A percentile compares a stretch with the other conserved stretches of the same genome.
phyloP scores from a whole-genome alignment of 2,888 invertebrate species.

The Lamellibrachia columna region DNA sequence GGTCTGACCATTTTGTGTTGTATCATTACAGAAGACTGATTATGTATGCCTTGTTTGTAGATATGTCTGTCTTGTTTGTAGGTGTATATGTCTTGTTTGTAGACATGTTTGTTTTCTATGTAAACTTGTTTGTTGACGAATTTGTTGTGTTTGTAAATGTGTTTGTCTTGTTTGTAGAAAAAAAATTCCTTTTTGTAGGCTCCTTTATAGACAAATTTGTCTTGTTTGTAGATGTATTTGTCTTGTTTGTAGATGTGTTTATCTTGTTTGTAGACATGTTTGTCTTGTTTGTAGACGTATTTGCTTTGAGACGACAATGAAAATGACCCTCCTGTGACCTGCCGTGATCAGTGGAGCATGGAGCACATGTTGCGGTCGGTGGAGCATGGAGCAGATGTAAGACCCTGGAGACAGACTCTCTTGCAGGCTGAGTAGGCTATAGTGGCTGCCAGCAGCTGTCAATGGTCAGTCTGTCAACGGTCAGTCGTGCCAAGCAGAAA shows the following conservation, averaged over 20 bases:
- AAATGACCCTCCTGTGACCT: not conserved
- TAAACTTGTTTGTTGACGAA: too few relatives aligned
- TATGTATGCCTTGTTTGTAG: too few relatives aligned
- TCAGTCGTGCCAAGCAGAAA: slow-evolving; percentile 9
- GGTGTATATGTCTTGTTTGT: not conserved
- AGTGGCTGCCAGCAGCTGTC: not conserved
- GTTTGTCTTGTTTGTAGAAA: not conserved
- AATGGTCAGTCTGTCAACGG: not conserved
- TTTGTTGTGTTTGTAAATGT: not conserved
- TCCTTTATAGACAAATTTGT: too few relatives aligned
- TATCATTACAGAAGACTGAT: too few relatives aligned
- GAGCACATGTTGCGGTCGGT: not conserved
- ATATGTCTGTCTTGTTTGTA: not conserved
- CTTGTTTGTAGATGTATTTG: not conserved
- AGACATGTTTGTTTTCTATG: too few relatives aligned
- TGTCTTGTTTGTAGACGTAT: not conserved
- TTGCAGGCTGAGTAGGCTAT: not conserved
- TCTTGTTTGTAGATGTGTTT: not conserved
- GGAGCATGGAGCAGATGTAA: not conserved
- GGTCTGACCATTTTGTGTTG: too few relatives aligned
- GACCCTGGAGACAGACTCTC: not conserved
- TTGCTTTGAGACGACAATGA: not conserved
- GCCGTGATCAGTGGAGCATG: not conserved
- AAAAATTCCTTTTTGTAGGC: not conserved
- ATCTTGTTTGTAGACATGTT: not conserved